phyloP scores from a whole-genome alignment of 2,888 invertebrate species.

The Hesperia comma region DNA sequence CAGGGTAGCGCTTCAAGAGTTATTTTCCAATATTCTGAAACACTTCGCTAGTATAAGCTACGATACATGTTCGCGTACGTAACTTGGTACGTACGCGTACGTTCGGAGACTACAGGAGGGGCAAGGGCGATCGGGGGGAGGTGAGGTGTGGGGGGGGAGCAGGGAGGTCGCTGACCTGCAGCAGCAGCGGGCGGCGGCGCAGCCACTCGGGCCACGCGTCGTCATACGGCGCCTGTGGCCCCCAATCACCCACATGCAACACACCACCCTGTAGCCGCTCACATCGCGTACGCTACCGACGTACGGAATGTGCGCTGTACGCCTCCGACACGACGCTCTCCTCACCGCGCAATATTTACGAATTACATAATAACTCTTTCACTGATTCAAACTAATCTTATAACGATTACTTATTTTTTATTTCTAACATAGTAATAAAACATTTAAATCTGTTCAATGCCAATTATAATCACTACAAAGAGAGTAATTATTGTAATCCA shows the following conservation, averaged over 20 bases:
- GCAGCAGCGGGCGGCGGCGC: conserved; percentile 90
- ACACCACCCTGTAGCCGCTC: conserved; percentile 66
- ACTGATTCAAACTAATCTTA: not conserved
- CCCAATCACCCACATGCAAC: conserved; percentile 81
- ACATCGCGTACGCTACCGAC: conserved; percentile 47
- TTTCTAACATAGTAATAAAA: too few species aligned
- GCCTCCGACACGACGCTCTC: conserved; percentile 22
- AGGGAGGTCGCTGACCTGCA: conserved; percentile 88
- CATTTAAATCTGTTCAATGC: too few species aligned
- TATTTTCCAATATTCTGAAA: too few species aligned
- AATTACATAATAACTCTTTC: conserved; percentile 14
- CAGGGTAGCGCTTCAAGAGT: too few species aligned
- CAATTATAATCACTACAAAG: too few species aligned
- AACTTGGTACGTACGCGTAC: too few species aligned
- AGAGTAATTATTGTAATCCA: conserved; percentile 15
- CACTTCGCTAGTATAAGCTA: too few species aligned
- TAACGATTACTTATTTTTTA: too few species aligned
- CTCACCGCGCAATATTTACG: conserved; percentile 15
- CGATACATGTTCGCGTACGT: too few species aligned
- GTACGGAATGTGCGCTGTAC: conserved; percentile 36
- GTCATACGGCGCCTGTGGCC: conserved; percentile 77
- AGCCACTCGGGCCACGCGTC: conserved; percentile 82
- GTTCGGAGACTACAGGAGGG: too few species aligned
- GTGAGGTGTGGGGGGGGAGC: conserved; percentile 39
- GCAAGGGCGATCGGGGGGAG: conserved; percentile 30